A percentile compares a stretch with the other conserved stretches of the same genome.
Evolutionary conservation across 2,797 vertebrate genomes (phyloP).

Genomic region (Acipenser transmontanus): DNA sequence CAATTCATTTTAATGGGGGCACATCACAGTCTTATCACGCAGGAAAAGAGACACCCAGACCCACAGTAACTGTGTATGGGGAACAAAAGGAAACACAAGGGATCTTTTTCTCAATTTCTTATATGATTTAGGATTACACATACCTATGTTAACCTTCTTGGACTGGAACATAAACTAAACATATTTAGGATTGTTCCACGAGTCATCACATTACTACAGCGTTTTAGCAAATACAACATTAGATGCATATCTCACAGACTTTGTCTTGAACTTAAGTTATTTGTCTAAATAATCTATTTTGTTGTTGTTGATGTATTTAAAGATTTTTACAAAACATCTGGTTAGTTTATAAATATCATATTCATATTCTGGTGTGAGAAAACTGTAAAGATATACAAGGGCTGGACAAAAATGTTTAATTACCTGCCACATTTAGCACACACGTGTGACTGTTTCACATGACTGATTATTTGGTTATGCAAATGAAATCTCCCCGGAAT

Average conservation of each 20-base stretch:
- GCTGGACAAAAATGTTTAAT: too few relatives aligned
- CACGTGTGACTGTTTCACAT: too few relatives aligned
- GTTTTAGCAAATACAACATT: neutral
- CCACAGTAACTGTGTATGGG: neutral
- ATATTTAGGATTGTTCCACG: neutral
- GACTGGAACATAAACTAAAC: neutral
- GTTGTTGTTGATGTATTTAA: too few relatives aligned
- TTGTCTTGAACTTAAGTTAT: too few relatives aligned
- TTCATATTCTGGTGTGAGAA: too few relatives aligned
- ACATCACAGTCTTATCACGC: neutral
- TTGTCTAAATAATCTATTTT: too few relatives aligned
- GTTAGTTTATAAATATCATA: too few relatives aligned
- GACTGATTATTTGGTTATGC: too few relatives aligned
- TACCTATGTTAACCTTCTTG: constrained; percentile 16
- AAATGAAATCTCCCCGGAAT: too few relatives aligned
- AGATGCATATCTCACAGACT: neutral
- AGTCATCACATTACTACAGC: neutral
- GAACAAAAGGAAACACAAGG: constrained; percentile 5
- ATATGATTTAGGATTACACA: constrained; percentile 17
- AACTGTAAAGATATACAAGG: too few relatives aligned
- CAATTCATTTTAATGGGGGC: neutral
- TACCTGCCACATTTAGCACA: too few relatives aligned
- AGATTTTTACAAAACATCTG: too few relatives aligned
- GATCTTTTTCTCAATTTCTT: neutral
- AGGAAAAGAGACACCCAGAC: neutral